These are phyloP conservation scores for Nyctalus aviator DNA, from an alignment of 2,797 vertebrate genomes.

Conservation along the genomic window DNA sequence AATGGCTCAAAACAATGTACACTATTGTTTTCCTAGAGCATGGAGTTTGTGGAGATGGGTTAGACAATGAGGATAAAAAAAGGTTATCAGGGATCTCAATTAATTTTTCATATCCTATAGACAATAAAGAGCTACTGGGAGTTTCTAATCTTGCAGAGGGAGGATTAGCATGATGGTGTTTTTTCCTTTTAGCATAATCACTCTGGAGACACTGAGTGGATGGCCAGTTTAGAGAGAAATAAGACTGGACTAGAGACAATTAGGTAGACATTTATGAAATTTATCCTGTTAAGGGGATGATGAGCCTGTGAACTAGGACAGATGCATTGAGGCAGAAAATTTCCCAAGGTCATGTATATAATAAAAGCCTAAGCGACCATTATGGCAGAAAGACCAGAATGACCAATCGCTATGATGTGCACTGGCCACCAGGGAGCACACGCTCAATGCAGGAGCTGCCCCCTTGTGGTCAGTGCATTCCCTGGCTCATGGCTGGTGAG, in stretches of 20 bases:
- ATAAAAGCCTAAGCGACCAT: too few relatives aligned
- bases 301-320: neutral
- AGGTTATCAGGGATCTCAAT: neutral
- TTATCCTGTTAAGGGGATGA: neutral
- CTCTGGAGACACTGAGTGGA: neutral
- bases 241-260: neutral
- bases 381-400: too few relatives aligned
- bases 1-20: neutral
- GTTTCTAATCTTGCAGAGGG: neutral
- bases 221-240: neutral
- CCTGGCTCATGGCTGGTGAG: too few relatives aligned
- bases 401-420: too few relatives aligned
- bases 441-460: too few relatives aligned
- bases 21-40: neutral
- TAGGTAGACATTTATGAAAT: neutral
- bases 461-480: too few relatives aligned
- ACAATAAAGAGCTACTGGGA: neutral
- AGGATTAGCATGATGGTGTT: neutral
- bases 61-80: neutral
- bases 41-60: neutral
- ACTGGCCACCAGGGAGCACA: too few relatives aligned
- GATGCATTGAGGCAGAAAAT: neutral
- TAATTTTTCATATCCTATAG: neutral
- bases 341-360: neutral
- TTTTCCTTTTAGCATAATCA: slow-evolving; percentile 20